Conservation (phyloP, 2,113 vertebrate species). For the Tyto alba region DNA sequence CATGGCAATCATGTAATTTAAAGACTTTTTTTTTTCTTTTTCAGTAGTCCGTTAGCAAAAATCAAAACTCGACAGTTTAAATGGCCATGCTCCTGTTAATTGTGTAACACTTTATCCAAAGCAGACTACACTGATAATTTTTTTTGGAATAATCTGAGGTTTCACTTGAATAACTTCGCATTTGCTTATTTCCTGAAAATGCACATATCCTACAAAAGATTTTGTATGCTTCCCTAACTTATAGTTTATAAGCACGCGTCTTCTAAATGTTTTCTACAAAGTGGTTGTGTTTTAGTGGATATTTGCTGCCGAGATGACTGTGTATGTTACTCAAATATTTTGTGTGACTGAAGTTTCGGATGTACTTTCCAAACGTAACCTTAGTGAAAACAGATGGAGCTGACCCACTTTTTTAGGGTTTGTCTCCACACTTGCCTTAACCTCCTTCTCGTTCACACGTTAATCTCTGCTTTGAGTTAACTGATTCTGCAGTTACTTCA, state of each 20-base stretch:
- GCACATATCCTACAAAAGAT: fast-evolving
- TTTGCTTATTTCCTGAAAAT: neutral
- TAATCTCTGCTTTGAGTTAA: neutral
- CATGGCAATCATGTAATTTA: neutral
- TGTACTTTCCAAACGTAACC: neutral
- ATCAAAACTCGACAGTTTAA: neutral
- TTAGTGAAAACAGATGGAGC: neutral
- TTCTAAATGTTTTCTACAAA: fast-evolving
- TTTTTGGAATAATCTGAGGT: neutral
- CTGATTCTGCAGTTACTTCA: neutral
- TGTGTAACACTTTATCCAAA: neutral
- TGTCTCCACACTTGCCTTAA: neutral
- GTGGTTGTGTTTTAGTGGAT: fast-evolving
- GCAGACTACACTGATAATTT: neutral
- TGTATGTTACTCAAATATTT: neutral
- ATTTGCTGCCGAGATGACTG: fast-evolving
- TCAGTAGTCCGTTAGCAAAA: neutral
- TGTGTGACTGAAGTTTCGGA: neutral
- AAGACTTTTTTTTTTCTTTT: neutral
- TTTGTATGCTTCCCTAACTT: no score
- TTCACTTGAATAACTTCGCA: neutral
- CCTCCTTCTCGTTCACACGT: neutral
- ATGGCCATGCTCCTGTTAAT: neutral
- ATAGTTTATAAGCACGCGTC: fast-evolving
- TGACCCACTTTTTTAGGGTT: neutral